Base-by-base conservation (phyloP, 2,113 vertebrate genomes). In the Xenotilapia leptura region DNA sequence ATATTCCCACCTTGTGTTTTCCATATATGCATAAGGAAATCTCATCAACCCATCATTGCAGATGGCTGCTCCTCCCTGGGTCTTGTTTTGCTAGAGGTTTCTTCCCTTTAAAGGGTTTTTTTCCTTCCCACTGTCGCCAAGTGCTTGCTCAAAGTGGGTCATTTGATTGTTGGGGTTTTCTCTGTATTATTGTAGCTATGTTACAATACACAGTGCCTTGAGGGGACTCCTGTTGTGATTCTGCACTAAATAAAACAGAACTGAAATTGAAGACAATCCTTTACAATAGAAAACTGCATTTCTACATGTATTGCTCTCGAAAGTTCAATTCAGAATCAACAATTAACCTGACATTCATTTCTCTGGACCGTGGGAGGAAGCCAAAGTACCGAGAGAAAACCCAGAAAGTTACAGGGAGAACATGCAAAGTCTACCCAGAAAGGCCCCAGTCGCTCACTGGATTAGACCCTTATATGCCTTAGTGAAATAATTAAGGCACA, bases 221-320 rank as follows among this genome's bases (percentile, higher is more conserved):
- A 7, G 33, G 60, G 19, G 4, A 65, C 60, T 65, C 60, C 33
- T 65, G 60, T 65, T 65, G 19, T 65, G 33, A 38, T 65, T 65
- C 60, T n/a, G 10, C 33, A 65, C 2, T 2, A 65, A 65, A 65
- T n/a, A 65, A 65, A 65, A 65, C 3, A 5, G 17, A 65, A 65
- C 10, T 65, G 31, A 38, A 65, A 38, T 13, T n/a, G 60, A 70
- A 70, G 7, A 40, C 5, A 42, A 9, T 70, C 65, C 38, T 68
- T 70, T 40, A 23, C n/a, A 42, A 42, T 15, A 70, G 38, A 70
- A 70, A 42, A 70, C n/a, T 70, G 38, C 65, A 70, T 42, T 70
- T 42, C 65, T 42, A 70, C 65, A 70, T 70, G n/a, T 42, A 42
- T 6, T 70, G n/a, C 65, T 40, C 12, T 42, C 38, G 6, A 42